Conservation (phyloP, 2,797 vertebrate genomes). For the Vireo griseus region DNA sequence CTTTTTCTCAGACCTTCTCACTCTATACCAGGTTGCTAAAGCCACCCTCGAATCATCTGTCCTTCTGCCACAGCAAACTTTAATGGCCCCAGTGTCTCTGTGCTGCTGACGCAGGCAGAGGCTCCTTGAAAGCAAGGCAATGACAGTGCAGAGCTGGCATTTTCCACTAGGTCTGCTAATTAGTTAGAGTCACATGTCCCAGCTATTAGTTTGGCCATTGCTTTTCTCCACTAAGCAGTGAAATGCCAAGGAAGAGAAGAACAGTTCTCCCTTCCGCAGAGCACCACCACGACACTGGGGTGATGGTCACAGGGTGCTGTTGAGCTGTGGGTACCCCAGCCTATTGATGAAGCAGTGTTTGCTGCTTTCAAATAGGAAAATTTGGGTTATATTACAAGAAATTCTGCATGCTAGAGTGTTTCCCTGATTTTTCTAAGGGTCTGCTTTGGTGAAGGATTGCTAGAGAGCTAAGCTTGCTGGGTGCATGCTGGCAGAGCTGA, state of each 20-base stretch:
- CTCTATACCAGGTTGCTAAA: background rate
- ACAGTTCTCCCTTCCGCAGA: background rate
- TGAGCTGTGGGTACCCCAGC: fast-evolving
- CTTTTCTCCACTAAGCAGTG: background rate
- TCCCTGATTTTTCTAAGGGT: background rate
- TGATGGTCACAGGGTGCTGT: background rate
- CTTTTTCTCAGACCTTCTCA: background rate
- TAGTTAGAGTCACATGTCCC: conserved; percentile 34
- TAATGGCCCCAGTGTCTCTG: background rate
- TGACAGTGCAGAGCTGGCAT: conserved; percentile 45
- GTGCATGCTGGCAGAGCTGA: background rate
- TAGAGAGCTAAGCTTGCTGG: background rate
- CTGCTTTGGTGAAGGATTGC: background rate
- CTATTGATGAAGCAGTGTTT: background rate
- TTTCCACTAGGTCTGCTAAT: conserved; percentile 35
- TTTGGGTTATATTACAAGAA: background rate
- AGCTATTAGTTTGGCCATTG: background rate
- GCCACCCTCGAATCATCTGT: background rate
- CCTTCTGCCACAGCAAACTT: background rate
- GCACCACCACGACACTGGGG: fast-evolving
- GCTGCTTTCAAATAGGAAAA: background rate
- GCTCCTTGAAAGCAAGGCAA: conserved; percentile 40
- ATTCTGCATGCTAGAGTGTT: background rate
- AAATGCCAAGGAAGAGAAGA: background rate
- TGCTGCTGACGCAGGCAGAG: conserved; percentile 29